Evolutionary conservation across 1,140 invertebrate species (phyloP).

Genomic region (Leptopilina boulardi): DNA sequence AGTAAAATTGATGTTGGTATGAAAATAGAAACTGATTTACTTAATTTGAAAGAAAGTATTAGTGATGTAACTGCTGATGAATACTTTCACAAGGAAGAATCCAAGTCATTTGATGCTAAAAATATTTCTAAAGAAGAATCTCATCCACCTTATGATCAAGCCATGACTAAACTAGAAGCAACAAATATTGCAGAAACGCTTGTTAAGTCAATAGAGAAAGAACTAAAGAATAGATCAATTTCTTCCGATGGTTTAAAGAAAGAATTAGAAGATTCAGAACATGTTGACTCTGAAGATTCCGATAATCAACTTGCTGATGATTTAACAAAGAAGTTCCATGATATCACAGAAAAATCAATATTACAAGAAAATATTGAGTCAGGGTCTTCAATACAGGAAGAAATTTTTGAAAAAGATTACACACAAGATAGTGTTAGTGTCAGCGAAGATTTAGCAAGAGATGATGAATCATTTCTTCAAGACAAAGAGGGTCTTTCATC

Average conservation of each 20-base stretch:
- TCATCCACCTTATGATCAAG: conserved; percentile 49
- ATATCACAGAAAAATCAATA: conserved; percentile 57
- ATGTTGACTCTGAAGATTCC: conserved; percentile 57
- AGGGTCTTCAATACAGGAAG: conserved; percentile 44
- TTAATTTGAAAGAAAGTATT: conserved; percentile 36
- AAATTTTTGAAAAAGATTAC: conserved; percentile 56
- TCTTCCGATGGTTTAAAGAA: conserved; percentile 48
- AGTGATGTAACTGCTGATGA: conserved; percentile 55
- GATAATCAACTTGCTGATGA: conserved; percentile 68
- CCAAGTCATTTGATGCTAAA: conserved; percentile 48
- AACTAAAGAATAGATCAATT: conserved; percentile 65
- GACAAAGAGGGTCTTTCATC: conserved; percentile 59
- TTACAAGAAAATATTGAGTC: conserved; percentile 39
- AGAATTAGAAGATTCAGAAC: conserved; percentile 54
- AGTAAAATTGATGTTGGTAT: conserved; percentile 61
- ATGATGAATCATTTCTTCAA: conserved; percentile 63
- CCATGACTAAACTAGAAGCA: conserved; percentile 63
- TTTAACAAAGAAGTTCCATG: conserved; percentile 68
- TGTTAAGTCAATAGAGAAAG: conserved; percentile 69
- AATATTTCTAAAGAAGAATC: conserved; percentile 47
- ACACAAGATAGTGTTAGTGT: conserved; percentile 63
- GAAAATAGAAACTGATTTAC: conserved; percentile 61
- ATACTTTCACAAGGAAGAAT: conserved; percentile 58
- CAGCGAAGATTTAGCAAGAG: conserved; percentile 68
- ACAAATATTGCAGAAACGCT: conserved; percentile 66